phyloP scores from a whole-genome alignment of 2,797 vertebrate species.

The Enoplosus armatus region DNA sequence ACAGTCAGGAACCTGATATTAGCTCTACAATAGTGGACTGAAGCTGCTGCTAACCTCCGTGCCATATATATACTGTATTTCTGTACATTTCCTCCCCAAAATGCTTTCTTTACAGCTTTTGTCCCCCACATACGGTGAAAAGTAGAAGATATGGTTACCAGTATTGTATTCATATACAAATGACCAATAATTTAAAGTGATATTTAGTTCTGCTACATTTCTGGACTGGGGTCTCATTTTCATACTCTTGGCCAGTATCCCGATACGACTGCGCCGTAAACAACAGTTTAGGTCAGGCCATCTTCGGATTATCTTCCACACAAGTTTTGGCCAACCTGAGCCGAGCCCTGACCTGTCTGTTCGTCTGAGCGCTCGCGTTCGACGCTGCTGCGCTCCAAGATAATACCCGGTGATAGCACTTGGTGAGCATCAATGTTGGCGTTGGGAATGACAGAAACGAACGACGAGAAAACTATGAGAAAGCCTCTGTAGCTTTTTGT shows the following conservation, averaged over 20 bases:
- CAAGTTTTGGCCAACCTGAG: no score
- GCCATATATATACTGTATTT: background rate
- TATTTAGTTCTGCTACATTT: background rate
- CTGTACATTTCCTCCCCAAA: background rate
- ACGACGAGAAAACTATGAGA: background rate
- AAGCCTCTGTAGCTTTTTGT: background rate
- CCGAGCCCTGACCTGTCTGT: background rate
- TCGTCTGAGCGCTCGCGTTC: background rate
- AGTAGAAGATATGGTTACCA: background rate
- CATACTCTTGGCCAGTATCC: background rate
- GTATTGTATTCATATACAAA: background rate
- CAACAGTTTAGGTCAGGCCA: background rate
- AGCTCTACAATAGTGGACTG: background rate
- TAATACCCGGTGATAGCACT: background rate
- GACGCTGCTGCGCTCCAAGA: background rate
- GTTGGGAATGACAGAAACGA: background rate
- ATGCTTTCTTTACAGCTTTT: background rate
- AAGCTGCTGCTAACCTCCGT: background rate
- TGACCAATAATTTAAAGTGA: background rate
- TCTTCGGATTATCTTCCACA: no score
- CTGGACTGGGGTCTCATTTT: background rate
- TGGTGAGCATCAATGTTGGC: background rate
- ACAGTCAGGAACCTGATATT: background rate
- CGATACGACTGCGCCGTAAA: background rate
- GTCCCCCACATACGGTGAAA: background rate